Evolutionary conservation across 1,140 invertebrate genomes (phyloP).

Genomic region (Papilio aristodemus): DNA sequence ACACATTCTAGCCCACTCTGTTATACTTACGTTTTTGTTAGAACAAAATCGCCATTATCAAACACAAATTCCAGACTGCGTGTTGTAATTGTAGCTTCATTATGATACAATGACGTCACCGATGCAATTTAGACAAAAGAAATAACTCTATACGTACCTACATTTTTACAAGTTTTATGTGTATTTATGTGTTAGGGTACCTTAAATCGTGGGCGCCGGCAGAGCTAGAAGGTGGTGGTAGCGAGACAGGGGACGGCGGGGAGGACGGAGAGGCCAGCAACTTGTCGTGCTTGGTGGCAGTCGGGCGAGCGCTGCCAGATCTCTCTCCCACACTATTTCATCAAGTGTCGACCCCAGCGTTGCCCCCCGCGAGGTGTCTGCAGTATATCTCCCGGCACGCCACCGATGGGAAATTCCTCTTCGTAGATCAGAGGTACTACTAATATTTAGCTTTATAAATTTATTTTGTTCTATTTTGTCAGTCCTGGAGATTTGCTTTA

Average conservation of each 20-base stretch:
- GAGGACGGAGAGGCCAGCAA: constrained; percentile 88
- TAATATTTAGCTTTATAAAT: neutral
- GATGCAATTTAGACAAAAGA: constrained; percentile 75
- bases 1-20: too few species aligned
- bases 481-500: too few species aligned
- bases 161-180: neutral
- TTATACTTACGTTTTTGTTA: constrained; percentile 62
- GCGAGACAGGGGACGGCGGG: constrained; percentile 72
- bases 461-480: too few species aligned
- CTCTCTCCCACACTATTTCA: constrained; percentile 52
- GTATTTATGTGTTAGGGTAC: constrained; percentile 86
- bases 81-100: too few species aligned
- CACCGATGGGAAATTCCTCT: constrained; percentile 97
- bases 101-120: too few species aligned
- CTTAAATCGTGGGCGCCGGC: constrained; percentile 94
- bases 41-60: too few species aligned
- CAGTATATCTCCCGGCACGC: constrained; percentile 93
- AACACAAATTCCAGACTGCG: too few species aligned
- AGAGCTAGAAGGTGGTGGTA: constrained; percentile 85
- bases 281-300: constrained; percentile 92
- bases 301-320: constrained; percentile 86
- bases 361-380: constrained; percentile 80
- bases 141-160: too few species aligned
- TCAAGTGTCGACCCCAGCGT: constrained; percentile 32
- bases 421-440: constrained; percentile 92